Conservation (phyloP, 2,888 invertebrate species). For the Platycheirus rosarum region DNA sequence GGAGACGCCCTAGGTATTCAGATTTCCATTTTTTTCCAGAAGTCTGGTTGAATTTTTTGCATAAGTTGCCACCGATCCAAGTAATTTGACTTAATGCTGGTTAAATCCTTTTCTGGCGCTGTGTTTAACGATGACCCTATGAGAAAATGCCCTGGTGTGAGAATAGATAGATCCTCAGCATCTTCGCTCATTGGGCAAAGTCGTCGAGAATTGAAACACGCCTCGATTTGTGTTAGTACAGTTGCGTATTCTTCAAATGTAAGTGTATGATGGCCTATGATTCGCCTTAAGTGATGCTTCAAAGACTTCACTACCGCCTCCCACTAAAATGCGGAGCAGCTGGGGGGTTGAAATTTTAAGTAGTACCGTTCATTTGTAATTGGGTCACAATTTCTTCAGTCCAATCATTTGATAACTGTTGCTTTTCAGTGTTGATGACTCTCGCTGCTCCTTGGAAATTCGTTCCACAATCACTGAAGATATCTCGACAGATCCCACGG, state of each 20-base stretch:
- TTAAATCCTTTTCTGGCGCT: slow-evolving; percentile 7
- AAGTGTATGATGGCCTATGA: not conserved
- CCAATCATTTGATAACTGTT: not conserved
- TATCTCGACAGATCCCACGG: not conserved
- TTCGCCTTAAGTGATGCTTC: too few species aligned
- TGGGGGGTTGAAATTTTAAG: not conserved
- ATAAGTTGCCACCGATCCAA: slow-evolving; percentile 15
- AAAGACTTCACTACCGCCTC: not conserved
- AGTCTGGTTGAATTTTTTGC: slow-evolving; percentile 16
- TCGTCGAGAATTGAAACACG: slow-evolving; percentile 5
- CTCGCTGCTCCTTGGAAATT: slow-evolving; percentile 1
- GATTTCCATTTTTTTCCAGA: slow-evolving; percentile 26
- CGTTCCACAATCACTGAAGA: slow-evolving; percentile 2
- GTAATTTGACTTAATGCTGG: not conserved
- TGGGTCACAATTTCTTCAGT: not conserved
- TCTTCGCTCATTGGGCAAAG: slow-evolving; percentile 5
- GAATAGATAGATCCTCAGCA: not conserved
- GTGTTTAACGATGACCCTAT: slow-evolving; percentile 9
- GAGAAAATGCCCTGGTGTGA: slow-evolving; percentile 20
- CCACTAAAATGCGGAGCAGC: not conserved
- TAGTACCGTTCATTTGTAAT: not conserved
- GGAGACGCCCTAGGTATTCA: slow-evolving; percentile 1
- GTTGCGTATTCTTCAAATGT: not conserved
- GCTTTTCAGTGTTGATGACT: not conserved
- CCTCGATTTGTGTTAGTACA: slow-evolving; percentile 8